Base-by-base conservation (phyloP, 2,113 vertebrate species). In the Corvus hawaiiensis region DNA sequence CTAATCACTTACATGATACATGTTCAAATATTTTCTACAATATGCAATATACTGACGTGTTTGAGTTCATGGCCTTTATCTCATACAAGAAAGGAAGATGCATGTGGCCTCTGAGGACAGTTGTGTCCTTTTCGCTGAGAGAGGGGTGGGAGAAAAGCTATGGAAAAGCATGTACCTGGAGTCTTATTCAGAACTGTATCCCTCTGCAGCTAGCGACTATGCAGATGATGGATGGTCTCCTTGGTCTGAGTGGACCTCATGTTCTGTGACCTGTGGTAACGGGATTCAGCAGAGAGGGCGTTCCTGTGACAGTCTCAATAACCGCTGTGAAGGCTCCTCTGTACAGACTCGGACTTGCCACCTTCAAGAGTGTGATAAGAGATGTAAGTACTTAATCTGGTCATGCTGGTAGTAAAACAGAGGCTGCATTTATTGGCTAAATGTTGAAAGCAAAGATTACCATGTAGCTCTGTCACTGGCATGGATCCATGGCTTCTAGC, bases 231-330 rank as follows among this genome's bases (percentile, higher is more conserved):
- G 98, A 69, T 99, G 99, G 99, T 99, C 99, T 28, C 99, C 99
- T 10, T 99, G 99, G 99, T 99, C 99, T 56, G 99, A 99, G 79
- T 99, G 99, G 99, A 99, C 99, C 23, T 98, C 98, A 22, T 99
- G 99, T 96, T 99, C 99, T 0, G 98, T 98, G 48, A 99, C 99
- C 21, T 99, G 99, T 77, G 99, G 99, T 41, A 98, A 99, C 14
- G 99, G 99, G 18, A 98, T 99, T 94, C 99, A 99, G 97, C 99
- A 99, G 97, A 98, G 99, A 5, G 99, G 99, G 33, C 98, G 99
- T 58, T 99, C 99, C 85, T 99, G 99, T 13, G 99, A 99, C 87
- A 99, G 99, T 78, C 99, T 99, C 98, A 99, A 99, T 96, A 99
- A 98, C 96, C 98, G 98, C 88, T 99, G 99, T 15, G 99, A 99